Evolutionary conservation across 2,113 vertebrate genomes (phyloP).

Genomic region (Ibidorhyncha struthersii): DNA sequence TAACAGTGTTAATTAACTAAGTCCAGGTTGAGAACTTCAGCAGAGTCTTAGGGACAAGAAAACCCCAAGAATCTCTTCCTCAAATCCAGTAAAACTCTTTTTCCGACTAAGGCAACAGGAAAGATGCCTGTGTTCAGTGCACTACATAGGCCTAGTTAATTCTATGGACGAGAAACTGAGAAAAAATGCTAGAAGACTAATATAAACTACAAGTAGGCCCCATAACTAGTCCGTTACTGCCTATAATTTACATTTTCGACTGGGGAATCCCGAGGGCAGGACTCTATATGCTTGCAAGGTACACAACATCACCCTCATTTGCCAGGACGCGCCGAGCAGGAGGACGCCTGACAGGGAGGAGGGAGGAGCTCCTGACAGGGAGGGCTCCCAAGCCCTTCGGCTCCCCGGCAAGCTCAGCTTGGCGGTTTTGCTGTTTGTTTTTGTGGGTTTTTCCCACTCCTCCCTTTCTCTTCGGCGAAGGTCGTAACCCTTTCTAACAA

Average conservation of each 20-base stretch:
- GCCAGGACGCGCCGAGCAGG: fast-evolving
- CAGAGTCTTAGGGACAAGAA: background rate
- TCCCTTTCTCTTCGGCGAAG: too few relatives aligned
- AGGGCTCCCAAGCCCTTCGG: background rate
- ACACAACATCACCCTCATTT: fast-evolving
- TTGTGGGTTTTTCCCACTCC: fast-evolving
- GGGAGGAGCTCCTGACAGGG: too few relatives aligned
- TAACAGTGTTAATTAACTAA: background rate
- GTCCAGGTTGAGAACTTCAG: background rate
- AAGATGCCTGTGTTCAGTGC: fast-evolving
- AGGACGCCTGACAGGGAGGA: too few relatives aligned
- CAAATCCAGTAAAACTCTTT: background rate
- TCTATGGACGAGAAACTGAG: background rate
- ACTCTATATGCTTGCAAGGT: background rate
- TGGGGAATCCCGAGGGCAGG: background rate
- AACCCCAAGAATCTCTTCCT: background rate
- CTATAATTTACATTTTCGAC: too few relatives aligned
- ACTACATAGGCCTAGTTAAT: fast-evolving
- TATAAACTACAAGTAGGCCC: background rate
- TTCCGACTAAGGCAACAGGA: background rate
- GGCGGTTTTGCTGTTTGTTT: too few relatives aligned
- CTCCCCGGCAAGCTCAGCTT: background rate
- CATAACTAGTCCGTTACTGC: background rate
- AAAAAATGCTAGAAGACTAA: background rate
- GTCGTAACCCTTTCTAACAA: fast-evolving